Evolutionary conservation across 2,113 vertebrate species (phyloP), one percentile per base, ranked within the genome.

Genomic region (Prunella fulvescens): DNA sequence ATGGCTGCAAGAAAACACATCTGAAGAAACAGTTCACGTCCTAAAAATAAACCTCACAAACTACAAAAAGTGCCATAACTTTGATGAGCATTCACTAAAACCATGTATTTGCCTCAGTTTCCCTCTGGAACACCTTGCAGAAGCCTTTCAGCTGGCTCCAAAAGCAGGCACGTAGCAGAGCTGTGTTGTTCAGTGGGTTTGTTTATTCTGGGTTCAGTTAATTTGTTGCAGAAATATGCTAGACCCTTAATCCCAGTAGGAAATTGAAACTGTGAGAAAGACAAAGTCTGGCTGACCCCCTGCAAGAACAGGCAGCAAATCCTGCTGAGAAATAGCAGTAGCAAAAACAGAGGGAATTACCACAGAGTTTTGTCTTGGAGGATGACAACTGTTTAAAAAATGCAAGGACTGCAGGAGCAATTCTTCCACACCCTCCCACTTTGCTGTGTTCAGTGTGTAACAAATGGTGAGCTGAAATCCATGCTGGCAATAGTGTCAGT

Each of bases 261-360:
- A 98, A 97, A 94, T 33, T 37, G 93, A 97, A 97, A 97, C 97
- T 97, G 97, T 98, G 97, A 98, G 98, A 98, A 98, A 98, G 97
- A 97, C 96, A 95, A 97, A 97, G 97, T 97, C 97, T 98, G 97
- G 95, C 98, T 98, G 97, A 97, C 97, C 97, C 97, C 96, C 97
- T 96, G 57, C 78, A 88, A 96, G 97, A 97, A 90, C 90, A 96
- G 94, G 95, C 96, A 96, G 95, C 95, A 96, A 97, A 88, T 86
- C 97, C 96, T 93, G 96, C 97, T 97, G 97, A 97, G 97, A 98
- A 96, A 93, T 96, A 95, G 95, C 96, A 92, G 94, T 83, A 95
- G 95, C 89, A 90, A 97, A 97, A 97, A 65, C 92, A 96, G 92
- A 96, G 95, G 89, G 85, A 92, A 96, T 85, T 92, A 92, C 83